Conservation (phyloP, 2,113 vertebrate genomes). For the Camarhynchus parvulus region DNA sequence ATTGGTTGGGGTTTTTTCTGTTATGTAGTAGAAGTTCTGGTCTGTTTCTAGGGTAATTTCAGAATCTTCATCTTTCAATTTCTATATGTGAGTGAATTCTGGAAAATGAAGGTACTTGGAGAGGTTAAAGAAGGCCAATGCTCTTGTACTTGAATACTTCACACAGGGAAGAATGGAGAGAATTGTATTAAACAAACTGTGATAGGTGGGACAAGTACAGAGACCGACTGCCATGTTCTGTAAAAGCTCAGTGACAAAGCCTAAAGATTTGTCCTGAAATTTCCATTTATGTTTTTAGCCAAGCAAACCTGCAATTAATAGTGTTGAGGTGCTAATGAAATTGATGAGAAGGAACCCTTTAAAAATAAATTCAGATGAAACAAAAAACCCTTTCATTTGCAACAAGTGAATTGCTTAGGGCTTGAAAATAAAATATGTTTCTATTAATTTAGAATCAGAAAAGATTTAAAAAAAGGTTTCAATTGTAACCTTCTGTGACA, state of each 20-base stretch:
- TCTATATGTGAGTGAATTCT: neutral
- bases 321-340: neutral
- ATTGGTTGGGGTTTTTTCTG: neutral
- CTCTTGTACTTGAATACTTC: neutral
- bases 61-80: neutral
- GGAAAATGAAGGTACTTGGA: neutral
- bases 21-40: neutral
- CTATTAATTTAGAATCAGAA: neutral
- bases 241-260: neutral
- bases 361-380: slow-evolving; percentile 11
- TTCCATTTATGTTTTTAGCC: neutral
- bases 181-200: neutral
- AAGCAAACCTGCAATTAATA: neutral
- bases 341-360: neutral
- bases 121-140: neutral
- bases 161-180: neutral
- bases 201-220: neutral
- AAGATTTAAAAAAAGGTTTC: neutral
- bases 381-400: neutral
- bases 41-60: neutral
- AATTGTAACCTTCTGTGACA: neutral
- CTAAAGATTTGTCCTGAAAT: neutral
- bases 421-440: neutral
- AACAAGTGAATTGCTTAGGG: neutral
- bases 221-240: neutral